Base-by-base conservation (phyloP, 2,797 vertebrate genomes). In the Poeciliopsis turneri region DNA sequence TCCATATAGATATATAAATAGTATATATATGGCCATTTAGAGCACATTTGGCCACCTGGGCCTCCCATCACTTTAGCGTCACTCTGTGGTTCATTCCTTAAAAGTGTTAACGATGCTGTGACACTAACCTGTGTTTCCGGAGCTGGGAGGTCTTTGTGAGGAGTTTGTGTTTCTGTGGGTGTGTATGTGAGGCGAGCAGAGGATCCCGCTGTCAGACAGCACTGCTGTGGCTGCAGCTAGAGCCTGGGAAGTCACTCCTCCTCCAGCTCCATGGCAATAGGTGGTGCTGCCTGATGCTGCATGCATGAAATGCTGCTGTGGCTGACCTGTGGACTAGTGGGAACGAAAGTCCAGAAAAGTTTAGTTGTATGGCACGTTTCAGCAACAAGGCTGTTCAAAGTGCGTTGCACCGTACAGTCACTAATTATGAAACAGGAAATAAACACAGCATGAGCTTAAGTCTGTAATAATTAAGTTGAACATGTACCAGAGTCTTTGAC, bases 261-360 rank as follows among this genome's bases (percentile, higher is more conserved):
- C 95, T 72, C 95, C 77, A 36, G 25, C 71, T 55, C 72, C 75
- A 66, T 96, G 95, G 79, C 85, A 91, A 95, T 98, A 99, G 43
- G 95, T 90, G 87, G 97, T 89, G 84, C 95, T 93, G 86, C 94
- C 94, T 80, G 97, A 94, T 0, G 96, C 95, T 84, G 96, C 93
- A 0, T 97, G 97, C 97, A 98, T 96, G 91, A 98, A 98, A 93
- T 95, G 97, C 89, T 97, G 97, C 90, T 96, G 97, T 3, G 96
- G 95, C 80, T 96, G 83, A 72, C 94, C 96, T 74, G 96, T 94
- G 28, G 97, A 96, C 98, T 99, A 88, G 70, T 85, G 39, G 85
- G 71, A 75, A 78, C 10, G 51, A 51, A 51, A 51, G 8, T 51
- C 20, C 49, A 51, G 20, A 51, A 2, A 51, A 51, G 49, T 51